Evolutionary conservation across 2,113 vertebrate species (phyloP).

Genomic region (Bufo bufo): DNA sequence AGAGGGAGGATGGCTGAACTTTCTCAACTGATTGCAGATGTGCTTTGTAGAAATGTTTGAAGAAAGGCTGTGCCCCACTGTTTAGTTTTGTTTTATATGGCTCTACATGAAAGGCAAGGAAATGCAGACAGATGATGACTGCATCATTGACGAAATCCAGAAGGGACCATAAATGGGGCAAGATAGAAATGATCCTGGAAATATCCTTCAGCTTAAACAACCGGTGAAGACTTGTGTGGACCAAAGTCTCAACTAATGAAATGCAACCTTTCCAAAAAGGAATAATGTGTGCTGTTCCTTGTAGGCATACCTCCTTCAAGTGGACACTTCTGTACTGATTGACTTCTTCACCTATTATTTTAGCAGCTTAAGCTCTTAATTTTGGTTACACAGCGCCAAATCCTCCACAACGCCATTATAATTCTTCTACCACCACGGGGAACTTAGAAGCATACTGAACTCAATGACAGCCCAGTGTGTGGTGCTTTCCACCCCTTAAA

Average conservation of each 20-base stretch:
- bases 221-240: background rate
- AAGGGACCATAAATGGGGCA: background rate
- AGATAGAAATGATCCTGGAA: background rate
- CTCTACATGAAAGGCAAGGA: background rate
- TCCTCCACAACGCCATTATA: background rate
- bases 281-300: background rate
- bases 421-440: background rate
- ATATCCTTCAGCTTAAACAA: background rate
- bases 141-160: background rate
- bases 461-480: too few species aligned
- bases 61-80: background rate
- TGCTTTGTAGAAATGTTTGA: background rate
- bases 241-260: background rate
- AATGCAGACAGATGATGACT: background rate
- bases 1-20: background rate
- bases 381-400: background rate
- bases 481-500: too few species aligned
- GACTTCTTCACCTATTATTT: background rate
- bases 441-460: background rate
- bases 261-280: background rate
- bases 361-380: background rate
- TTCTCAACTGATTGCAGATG: background rate
- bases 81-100: slow-evolving; percentile 2
- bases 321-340: background rate
- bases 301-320: background rate